Base-by-base conservation (phyloP, 1,140 invertebrate species). In the Lepidurus couesii region DNA sequence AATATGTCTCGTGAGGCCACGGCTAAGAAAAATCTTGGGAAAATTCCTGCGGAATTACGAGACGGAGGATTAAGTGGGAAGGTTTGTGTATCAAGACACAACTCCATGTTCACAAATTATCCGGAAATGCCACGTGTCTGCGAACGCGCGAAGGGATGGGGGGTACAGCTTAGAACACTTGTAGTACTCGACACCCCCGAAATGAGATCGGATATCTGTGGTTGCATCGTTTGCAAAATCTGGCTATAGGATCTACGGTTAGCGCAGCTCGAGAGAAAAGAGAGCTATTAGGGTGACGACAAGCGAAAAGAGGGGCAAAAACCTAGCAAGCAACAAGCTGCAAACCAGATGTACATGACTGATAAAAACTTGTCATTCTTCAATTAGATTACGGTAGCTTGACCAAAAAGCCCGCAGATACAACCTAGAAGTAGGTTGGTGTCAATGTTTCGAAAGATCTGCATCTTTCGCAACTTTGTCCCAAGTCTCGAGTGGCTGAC, bases 171-270 rank as follows among this genome's bases (percentile, higher is more conserved):
- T 65, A 65, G 1, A 34, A 34, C 34, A 21, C 53, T 65, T 21
- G 53, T 65, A n/a, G n/a, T 21, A 65, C 9, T 65, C 6, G 53
- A 21, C 6, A 10, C 16, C 16, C 13, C 21, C 21, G 21, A 65
- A 13, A 16, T 65, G 16, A 21, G 53, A 16, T 65, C 21, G 13
- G 6, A 21, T 65, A 65, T 65, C 53, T 65, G 16, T 9, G 53
- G 53, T 65, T 65, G 53, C 53, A 9, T 65, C 53, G 21, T 65
- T 65, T 65, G 53, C n/a, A 65, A 65, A 65, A 65, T 65, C 53
- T 13, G 53, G 21, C 21, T 9, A 65, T 65, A 13, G 16, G 53
- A 65, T 65, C 53, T 65, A 21, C 53, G 53, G 53, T 65, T 65
- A 65, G 21, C 8, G 53, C 8, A 65, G 16, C 53, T 65, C 13